phyloP scores from a whole-genome alignment of 2,888 invertebrate genomes.

The Zhengitettix transpicula region DNA sequence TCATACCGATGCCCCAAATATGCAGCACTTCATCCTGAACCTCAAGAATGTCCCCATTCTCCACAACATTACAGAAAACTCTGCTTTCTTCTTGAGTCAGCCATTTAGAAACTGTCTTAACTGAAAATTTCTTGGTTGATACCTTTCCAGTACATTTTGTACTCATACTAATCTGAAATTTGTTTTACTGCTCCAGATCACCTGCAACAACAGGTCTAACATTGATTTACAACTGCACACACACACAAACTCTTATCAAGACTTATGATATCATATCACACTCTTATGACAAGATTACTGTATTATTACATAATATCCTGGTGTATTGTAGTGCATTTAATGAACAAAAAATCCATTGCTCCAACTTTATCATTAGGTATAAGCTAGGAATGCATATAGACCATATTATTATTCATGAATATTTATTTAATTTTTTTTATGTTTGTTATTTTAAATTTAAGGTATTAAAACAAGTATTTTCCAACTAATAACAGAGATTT shows the following conservation, averaged over 20 bases:
- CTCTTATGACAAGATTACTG: neutral
- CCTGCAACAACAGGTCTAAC: neutral
- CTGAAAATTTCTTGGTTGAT: conserved; percentile 12
- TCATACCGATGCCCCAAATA: conserved; percentile 51
- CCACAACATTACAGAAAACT: conserved; percentile 52
- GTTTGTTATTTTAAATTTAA: no score
- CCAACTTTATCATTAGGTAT: no score
- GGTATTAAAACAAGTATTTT: no score
- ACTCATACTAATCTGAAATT: neutral
- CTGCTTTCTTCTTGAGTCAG: conserved; percentile 52
- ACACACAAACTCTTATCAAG: neutral
- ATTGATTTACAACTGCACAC: neutral
- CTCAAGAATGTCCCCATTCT: conserved; percentile 55
- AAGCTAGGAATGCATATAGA: no score
- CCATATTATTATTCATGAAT: no score
- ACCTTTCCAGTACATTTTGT: neutral
- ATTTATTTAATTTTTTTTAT: no score
- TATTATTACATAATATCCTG: neutral
- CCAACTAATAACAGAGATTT: no score
- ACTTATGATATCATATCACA: neutral
- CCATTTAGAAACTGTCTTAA: conserved; percentile 47
- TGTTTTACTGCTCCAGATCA: neutral
- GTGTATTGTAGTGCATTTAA: no score
- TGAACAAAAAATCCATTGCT: no score
- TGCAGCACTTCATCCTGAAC: conserved; percentile 37